Evolutionary conservation across 2,888 invertebrate genomes (phyloP).

Genomic region (Drosophila vallismaia): DNA sequence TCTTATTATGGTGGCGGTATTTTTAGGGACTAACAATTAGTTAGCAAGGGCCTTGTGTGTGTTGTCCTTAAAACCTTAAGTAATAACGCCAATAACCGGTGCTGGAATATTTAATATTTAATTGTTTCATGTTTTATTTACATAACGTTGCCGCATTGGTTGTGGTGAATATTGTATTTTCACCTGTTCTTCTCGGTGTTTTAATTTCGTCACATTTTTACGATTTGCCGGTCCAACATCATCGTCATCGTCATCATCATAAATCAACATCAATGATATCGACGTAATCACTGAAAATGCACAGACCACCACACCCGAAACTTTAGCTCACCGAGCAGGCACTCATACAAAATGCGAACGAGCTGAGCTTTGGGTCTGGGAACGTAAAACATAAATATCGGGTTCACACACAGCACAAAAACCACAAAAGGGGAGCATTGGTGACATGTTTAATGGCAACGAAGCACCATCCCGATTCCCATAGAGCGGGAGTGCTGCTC

Average conservation of each 20-base stretch:
- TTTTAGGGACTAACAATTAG: not conserved
- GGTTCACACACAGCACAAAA: slow-evolving; percentile 38
- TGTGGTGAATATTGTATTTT: not conserved
- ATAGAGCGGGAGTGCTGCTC: not conserved
- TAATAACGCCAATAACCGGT: not conserved
- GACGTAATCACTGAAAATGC: slow-evolving; percentile 77
- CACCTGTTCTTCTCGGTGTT: not conserved
- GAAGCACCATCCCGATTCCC: slow-evolving; percentile 36
- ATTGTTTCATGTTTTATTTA: not conserved
- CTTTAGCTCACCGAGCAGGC: slow-evolving; percentile 1
- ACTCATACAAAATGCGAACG: slow-evolving; percentile 39
- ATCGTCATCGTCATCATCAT: slow-evolving; percentile 65
- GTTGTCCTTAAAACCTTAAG: not conserved
- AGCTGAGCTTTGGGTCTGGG: slow-evolving; percentile 20
- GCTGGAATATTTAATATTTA: slow-evolving; percentile 1
- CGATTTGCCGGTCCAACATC: slow-evolving; percentile 37
- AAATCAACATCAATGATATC: slow-evolving; percentile 79
- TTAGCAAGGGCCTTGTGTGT: not conserved
- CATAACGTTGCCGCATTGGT: too few relatives aligned
- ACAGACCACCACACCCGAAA: slow-evolving; percentile 26
- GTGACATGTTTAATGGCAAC: slow-evolving; percentile 75
- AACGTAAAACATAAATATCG: slow-evolving; percentile 60
- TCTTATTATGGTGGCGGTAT: slow-evolving; percentile 20
- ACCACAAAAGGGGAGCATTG: slow-evolving; percentile 62
- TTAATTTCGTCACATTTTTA: slow-evolving; percentile 55